Evolutionary conservation across 2,113 vertebrate genomes (phyloP).

Genomic region (Acrocephalus kingi): DNA sequence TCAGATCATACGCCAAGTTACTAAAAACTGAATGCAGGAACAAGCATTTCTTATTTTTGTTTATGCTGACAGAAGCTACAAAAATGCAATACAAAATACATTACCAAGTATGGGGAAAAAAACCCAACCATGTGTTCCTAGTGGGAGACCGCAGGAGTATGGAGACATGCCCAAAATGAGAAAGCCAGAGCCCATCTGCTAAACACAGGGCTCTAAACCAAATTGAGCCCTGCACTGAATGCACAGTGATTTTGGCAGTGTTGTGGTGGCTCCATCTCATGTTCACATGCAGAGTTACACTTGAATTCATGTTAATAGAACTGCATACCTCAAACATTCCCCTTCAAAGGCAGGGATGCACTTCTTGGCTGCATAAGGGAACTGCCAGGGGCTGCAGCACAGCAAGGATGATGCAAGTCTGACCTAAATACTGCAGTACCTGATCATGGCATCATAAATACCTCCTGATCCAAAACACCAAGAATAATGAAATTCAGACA

Average conservation of each 20-base stretch:
- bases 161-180: conserved; percentile 5
- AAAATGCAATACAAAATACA: conserved; percentile 30
- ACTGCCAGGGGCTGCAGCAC: neutral
- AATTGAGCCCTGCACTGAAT: neutral
- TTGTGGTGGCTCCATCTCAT: conserved; percentile 25
- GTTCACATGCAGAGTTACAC: neutral
- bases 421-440: neutral
- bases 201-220: neutral
- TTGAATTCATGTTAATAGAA: neutral
- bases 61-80: conserved; percentile 24
- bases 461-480: neutral
- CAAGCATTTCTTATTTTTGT: conserved; percentile 48
- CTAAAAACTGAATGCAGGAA: neutral
- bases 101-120: conserved; percentile 48
- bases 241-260: neutral
- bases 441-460: neutral
- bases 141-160: neutral
- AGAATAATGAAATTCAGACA: neutral
- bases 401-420: neutral
- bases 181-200: neutral
- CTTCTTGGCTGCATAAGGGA: neutral
- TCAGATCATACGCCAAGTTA: conserved; percentile 22
- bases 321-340: neutral
- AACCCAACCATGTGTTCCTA: neutral
- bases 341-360: neutral